Evolutionary conservation across 2,113 vertebrate genomes (phyloP).

Genomic region (Nyctereutes procyonoides): DNA sequence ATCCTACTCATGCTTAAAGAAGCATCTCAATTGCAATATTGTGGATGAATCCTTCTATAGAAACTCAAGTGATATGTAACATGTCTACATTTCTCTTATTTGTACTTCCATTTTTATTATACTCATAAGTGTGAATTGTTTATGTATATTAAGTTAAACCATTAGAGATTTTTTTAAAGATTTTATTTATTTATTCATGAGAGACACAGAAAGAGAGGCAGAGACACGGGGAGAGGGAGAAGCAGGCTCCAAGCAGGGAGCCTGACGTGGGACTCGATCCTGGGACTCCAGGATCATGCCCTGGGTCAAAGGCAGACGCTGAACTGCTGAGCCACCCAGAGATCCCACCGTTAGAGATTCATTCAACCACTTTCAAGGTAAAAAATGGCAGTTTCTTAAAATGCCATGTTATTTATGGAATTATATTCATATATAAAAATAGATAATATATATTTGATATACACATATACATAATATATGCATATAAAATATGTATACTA

Average conservation of each 20-base stretch:
- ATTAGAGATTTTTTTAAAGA: neutral
- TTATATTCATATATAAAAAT: neutral
- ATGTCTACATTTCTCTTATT: neutral
- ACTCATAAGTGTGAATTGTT: neutral
- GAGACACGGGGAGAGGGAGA: too few relatives aligned
- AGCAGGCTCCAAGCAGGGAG: too few relatives aligned
- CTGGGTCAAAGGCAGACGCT: too few relatives aligned
- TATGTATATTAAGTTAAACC: neutral
- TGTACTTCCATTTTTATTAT: slow-evolving; percentile 12
- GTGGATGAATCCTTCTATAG: neutral
- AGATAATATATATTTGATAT: neutral
- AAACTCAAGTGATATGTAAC: neutral
- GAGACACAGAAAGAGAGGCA: too few relatives aligned
- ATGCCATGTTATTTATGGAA: neutral
- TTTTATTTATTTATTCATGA: too few relatives aligned
- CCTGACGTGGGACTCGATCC: too few relatives aligned
- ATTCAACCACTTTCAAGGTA: neutral
- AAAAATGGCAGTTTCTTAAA: neutral
- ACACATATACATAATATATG: neutral
- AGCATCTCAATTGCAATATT: neutral
- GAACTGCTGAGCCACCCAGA: too few relatives aligned
- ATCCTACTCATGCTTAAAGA: slow-evolving; percentile 17
- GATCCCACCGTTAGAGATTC: neutral
- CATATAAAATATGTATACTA: neutral
- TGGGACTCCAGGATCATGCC: too few relatives aligned